Evolutionary conservation across 1,140 invertebrate genomes (phyloP), one percentile per base, ranked within the genome.

Genomic region (Drosophila arizonae): DNA sequence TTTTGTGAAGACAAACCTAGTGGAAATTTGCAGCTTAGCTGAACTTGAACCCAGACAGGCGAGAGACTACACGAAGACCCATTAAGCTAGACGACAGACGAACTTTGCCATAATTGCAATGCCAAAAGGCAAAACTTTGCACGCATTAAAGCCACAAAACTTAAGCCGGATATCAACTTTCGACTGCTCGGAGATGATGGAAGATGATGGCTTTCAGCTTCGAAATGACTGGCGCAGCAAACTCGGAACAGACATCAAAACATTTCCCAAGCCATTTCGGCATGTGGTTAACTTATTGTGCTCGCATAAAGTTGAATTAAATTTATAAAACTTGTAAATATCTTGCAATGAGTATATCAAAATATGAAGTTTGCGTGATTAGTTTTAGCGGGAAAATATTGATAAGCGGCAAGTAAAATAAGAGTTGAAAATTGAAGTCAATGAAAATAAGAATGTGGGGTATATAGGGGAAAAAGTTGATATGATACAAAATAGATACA

Each of bases 81-180:
- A 68, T 72, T 72, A 61, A 58, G 66, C 56, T 66, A 68, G 43
- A 11, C 43, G 74, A 85, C 74, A 72, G 70, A 50, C 67, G 55
- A 86, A 86, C 74, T 85, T 85, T 82, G 64, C 57, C 76, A 81
- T 85, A 81, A 81, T 75, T 80, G 77, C 33, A 61, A 60, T 3
- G 11, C 50, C 21, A 50, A 66, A 66, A 41, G 52, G 28, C 52
- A 17, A 4, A 67, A 60, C 30, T 60, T 66, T 54, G 56, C 24
- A 51, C 50, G 15, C 26, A 28, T 51, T 51, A 51, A 8, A 26
- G 50, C 50, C 50, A 13, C 50, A 51, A 51, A 51, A 51, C 26
- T 30, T 51, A 51, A 51, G 5, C 26, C 50, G 50, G 50, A 51
- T 51, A 26, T 51, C 26, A 26, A 26, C 13, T 28, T 28, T 26